A percentile compares a stretch with the other conserved stretches of the same genome.
phyloP scores from a whole-genome alignment of 2,797 vertebrate species.

The Labroides dimidiatus region DNA sequence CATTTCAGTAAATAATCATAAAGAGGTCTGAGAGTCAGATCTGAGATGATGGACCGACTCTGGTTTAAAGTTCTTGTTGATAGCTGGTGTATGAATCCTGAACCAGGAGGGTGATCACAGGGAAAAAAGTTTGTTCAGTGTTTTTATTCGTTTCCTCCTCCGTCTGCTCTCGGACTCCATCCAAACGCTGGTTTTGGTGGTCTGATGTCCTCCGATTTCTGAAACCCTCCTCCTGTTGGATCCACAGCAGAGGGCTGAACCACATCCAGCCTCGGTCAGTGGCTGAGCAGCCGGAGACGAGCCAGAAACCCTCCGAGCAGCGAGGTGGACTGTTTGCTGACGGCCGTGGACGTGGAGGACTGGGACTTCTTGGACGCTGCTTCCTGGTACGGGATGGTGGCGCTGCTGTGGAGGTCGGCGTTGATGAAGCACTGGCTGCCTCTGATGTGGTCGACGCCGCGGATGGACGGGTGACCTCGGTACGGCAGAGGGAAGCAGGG shows the following conservation, averaged over 20 bases:
- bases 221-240: background rate
- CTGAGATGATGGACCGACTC: too few relatives aligned
- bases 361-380: conserved; percentile 81
- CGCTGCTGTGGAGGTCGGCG: conserved; percentile 88
- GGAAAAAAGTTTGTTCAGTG: too few relatives aligned
- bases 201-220: background rate
- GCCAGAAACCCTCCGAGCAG: conserved; percentile 90
- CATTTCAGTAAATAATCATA: too few relatives aligned
- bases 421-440: conserved; percentile 89
- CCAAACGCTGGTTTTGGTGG: background rate
- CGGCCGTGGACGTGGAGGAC: conserved; percentile 22
- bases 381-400: conserved; percentile 92
- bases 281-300: conserved; percentile 91
- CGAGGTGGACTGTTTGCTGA: too few relatives aligned
- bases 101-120: too few relatives aligned
- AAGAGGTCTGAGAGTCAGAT: too few relatives aligned
- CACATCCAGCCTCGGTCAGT: conserved; percentile 75
- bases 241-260: background rate
- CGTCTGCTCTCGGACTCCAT: background rate
- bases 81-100: too few relatives aligned
- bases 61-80: too few relatives aligned
- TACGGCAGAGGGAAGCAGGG: conserved; percentile 80
- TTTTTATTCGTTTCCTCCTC: background rate
- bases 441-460: conserved; percentile 92
- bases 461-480: conserved; percentile 84